phyloP scores from a whole-genome alignment of 2,113 vertebrate species.

The Corythoichthys haematopterus region DNA sequence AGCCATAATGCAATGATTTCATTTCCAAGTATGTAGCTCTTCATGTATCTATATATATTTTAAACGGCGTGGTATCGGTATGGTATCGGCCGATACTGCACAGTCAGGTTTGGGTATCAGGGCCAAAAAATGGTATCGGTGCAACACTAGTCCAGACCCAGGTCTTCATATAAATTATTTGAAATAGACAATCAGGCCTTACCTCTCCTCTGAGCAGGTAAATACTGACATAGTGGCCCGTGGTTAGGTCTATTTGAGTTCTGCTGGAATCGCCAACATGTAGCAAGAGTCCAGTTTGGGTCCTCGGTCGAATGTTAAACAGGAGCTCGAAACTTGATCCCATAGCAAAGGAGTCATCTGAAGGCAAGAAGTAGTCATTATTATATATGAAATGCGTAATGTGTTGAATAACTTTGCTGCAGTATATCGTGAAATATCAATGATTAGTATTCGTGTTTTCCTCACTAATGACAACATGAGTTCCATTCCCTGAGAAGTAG shows the following conservation, averaged over 20 bases:
- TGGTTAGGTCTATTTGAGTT: conserved; percentile 6
- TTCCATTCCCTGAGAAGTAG: conserved; percentile 83
- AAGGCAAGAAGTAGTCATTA: conserved; percentile 8
- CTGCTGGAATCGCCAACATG: conserved; percentile 67
- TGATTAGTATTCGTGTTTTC: background rate
- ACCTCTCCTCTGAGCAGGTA: conserved; percentile 85
- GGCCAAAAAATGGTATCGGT: too few species aligned
- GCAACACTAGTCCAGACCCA: too few species aligned
- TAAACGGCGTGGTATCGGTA: too few species aligned
- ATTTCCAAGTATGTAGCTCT: too few species aligned
- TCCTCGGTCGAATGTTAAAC: conserved; percentile 80
- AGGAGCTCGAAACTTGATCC: conserved; percentile 77
- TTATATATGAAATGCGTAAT: background rate
- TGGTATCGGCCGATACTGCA: too few species aligned
- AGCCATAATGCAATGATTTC: too few species aligned
- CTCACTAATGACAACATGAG: conserved; percentile 79
- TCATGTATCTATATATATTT: too few species aligned
- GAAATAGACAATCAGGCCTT: conserved; percentile 15
- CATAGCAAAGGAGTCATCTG: conserved; percentile 75
- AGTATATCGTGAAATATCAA: background rate
- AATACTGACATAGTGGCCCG: conserved; percentile 70
- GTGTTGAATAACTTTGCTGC: background rate
- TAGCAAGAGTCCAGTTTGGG: conserved; percentile 74
- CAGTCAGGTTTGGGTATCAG: too few species aligned
- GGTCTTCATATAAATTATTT: background rate